phyloP scores from a whole-genome alignment of 2,113 vertebrate species.

The Bothrops jararaca region DNA sequence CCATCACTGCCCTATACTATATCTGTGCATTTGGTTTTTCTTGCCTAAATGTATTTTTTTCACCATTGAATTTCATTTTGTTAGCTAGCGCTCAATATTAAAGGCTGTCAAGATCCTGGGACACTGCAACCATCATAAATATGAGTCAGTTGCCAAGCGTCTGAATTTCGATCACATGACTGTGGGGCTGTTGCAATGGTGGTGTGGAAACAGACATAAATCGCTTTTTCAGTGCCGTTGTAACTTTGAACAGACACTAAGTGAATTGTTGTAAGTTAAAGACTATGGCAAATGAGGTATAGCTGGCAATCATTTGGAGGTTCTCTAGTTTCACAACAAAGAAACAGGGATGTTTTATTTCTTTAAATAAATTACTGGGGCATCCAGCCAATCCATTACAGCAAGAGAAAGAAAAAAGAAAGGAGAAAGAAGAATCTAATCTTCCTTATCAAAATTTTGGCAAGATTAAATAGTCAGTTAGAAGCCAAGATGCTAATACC shows the following conservation, averaged over 20 bases:
- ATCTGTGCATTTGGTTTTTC: too few species aligned
- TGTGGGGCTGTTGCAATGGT: background rate
- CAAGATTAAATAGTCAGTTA: background rate
- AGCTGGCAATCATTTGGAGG: background rate
- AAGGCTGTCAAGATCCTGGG: too few species aligned
- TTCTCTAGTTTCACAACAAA: background rate
- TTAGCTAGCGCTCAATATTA: too few species aligned
- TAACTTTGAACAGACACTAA: background rate
- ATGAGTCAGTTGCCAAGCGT: background rate
- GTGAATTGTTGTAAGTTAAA: background rate
- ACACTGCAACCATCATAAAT: background rate
- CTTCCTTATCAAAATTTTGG: background rate
- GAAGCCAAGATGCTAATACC: background rate
- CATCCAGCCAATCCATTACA: background rate
- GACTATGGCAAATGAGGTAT: background rate
- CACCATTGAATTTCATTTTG: too few species aligned
- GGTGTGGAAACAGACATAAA: background rate
- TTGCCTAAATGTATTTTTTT: too few species aligned
- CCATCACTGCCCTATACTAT: too few species aligned
- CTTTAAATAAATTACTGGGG: background rate
- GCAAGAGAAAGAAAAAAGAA: background rate
- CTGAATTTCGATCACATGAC: background rate
- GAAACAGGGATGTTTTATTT: background rate
- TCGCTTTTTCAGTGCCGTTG: background rate
- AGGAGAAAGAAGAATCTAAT: background rate